Evolutionary conservation across 2,113 vertebrate species (phyloP).

Genomic region (Brienomyrus longianalis): DNA sequence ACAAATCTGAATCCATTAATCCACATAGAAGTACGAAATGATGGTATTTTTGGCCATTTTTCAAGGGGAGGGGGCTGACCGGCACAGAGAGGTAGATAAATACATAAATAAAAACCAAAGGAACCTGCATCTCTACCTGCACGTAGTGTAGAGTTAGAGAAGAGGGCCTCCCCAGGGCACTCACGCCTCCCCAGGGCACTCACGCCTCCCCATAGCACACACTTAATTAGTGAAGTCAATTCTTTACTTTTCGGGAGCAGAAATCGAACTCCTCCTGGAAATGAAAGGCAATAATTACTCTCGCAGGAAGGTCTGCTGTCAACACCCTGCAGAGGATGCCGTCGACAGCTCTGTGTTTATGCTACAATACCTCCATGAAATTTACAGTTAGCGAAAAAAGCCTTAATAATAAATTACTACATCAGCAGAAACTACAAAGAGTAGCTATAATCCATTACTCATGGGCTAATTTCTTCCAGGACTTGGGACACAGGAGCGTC

Average conservation of each 20-base stretch:
- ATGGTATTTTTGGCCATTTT: neutral
- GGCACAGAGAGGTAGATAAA: neutral
- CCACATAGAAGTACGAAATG: neutral
- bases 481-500: neutral
- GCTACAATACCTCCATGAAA: constrained; percentile 2
- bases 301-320: neutral
- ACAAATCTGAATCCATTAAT: neutral
- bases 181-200: neutral
- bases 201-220: neutral
- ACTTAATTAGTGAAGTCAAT: constrained; percentile 11
- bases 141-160: neutral
- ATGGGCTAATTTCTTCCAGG: neutral
- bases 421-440: neutral
- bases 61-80: neutral
- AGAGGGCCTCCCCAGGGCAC: neutral
- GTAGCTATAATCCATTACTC: neutral
- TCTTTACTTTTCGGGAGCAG: neutral
- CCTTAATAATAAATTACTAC: constrained; percentile 26
- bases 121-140: neutral
- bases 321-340: neutral
- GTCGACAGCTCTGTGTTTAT: neutral
- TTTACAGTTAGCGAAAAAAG: neutral
- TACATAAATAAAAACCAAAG: neutral
- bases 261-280: constrained; percentile 9
- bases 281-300: constrained; percentile 9